Evolutionary conservation across 2,113 vertebrate species (phyloP).

Genomic region (Raphicerus campestris): DNA sequence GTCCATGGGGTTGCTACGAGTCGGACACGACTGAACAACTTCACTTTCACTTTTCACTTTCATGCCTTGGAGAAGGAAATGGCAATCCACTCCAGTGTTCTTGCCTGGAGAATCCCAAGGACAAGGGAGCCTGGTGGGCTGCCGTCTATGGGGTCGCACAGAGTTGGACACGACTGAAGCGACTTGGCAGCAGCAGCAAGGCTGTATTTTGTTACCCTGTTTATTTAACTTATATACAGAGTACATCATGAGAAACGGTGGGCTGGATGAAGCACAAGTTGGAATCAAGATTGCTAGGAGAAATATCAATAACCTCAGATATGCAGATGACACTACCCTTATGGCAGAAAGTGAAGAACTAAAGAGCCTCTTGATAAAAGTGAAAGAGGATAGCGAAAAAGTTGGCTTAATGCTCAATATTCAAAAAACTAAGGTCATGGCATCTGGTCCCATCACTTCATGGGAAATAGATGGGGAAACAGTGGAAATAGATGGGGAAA

Average conservation of each 20-base stretch:
- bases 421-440: neutral
- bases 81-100: neutral
- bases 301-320: neutral
- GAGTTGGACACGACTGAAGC: neutral
- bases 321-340: neutral
- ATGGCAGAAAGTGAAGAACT: neutral
- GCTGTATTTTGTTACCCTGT: neutral
- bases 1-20: neutral
- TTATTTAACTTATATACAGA: neutral
- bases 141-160: neutral
- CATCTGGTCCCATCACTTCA: neutral
- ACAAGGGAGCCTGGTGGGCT: neutral
- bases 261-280: neutral
- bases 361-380: neutral
- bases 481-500: neutral
- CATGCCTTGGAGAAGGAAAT: neutral
- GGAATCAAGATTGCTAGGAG: neutral
- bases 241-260: neutral
- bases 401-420: neutral
- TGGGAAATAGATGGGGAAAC: neutral
- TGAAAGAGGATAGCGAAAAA: neutral
- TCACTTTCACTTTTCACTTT: neutral
- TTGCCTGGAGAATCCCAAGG: neutral
- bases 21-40: rapidly evolving
- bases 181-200: neutral